Conservation (phyloP, 1,140 invertebrate genomes). For the Rhynchophorus ferrugineus region DNA sequence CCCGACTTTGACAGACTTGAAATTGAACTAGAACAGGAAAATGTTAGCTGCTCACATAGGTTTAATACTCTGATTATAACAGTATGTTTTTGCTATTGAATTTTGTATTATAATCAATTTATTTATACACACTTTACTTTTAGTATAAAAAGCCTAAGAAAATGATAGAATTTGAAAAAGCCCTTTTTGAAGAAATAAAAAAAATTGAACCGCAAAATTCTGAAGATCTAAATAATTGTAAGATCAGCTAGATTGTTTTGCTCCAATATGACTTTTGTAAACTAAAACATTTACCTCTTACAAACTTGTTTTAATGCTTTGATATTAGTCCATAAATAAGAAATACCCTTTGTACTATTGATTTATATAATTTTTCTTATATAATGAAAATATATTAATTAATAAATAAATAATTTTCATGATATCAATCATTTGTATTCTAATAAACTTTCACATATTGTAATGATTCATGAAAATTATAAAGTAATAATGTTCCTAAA, state of each 20-base stretch:
- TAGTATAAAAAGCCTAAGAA: slow-evolving; percentile 67
- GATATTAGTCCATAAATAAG: too few species aligned
- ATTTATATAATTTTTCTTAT: too few species aligned
- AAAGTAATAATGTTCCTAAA: too few species aligned
- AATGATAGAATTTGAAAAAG: slow-evolving; percentile 61
- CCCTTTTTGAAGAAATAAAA: slow-evolving; percentile 47
- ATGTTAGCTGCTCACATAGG: slow-evolving; percentile 58
- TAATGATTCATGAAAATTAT: too few species aligned
- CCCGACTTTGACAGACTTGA: slow-evolving; percentile 63
- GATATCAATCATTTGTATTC: too few species aligned
- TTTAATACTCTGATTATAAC: slow-evolving; percentile 72
- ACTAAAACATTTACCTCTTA: too few species aligned
- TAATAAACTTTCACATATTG: too few species aligned
- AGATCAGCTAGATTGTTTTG: slow-evolving; percentile 39
- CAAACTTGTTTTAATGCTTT: too few species aligned
- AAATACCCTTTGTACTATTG: too few species aligned
- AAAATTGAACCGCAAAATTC: slow-evolving; percentile 47
- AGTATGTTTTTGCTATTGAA: slow-evolving; percentile 44
- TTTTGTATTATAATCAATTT: slow-evolving; percentile 3
- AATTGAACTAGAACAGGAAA: slow-evolving; percentile 51
- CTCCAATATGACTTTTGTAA: too few species aligned
- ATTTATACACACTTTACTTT: slow-evolving; percentile 40
- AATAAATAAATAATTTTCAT: too few species aligned
- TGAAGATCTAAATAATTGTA: slow-evolving; percentile 43
- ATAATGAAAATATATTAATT: too few species aligned